phyloP scores from a whole-genome alignment of 2,888 invertebrate species.

The Chironomus tentans region DNA sequence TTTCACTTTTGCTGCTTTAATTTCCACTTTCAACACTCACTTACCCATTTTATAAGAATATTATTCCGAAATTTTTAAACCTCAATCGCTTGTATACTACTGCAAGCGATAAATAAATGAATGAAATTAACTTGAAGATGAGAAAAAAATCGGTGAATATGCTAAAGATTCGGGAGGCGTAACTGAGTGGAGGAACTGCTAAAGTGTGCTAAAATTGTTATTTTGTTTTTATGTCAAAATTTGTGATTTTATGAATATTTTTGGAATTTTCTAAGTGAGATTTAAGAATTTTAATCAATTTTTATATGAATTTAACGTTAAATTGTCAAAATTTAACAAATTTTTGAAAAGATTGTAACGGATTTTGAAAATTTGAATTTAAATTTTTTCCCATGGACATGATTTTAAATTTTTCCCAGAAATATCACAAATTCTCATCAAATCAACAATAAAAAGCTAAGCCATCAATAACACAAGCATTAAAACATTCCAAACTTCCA shows the following conservation, averaged over 20 bases:
- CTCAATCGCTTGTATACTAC: background rate
- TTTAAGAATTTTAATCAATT: background rate
- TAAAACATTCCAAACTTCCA: too few species aligned
- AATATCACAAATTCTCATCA: too few species aligned
- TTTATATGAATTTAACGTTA: background rate
- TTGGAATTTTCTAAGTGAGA: background rate
- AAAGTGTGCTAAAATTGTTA: background rate
- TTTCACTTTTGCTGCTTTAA: background rate
- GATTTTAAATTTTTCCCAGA: too few species aligned
- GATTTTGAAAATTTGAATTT: too few species aligned
- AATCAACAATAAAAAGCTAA: too few species aligned
- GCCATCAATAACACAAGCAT: too few species aligned
- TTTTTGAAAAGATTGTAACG: too few species aligned
- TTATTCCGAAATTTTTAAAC: background rate
- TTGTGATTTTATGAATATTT: background rate
- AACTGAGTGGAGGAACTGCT: background rate
- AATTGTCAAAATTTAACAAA: background rate
- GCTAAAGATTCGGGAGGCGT: background rate
- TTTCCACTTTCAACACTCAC: background rate
- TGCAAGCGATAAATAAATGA: constrained; percentile 2
- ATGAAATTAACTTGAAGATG: constrained; percentile 4
- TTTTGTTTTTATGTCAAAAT: background rate
- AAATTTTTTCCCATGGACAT: too few species aligned
- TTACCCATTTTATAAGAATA: constrained; percentile 17
- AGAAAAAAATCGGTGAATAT: constrained; percentile 7